These are phyloP conservation scores for Rachycentron canadum DNA, from an alignment of 2,797 vertebrate genomes.

Conservation along the genomic window DNA sequence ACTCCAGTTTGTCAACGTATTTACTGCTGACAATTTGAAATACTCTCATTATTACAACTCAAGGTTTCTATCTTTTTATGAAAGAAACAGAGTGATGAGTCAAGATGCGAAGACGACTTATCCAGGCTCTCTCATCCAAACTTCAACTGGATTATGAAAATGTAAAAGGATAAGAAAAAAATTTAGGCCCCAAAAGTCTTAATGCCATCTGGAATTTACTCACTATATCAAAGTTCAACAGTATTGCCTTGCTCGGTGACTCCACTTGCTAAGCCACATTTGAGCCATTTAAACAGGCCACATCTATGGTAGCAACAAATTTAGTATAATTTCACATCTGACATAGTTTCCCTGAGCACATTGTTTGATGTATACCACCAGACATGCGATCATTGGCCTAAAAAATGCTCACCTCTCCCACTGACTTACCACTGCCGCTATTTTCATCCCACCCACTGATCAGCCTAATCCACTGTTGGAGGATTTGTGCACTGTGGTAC, in stretches of 20 bases:
- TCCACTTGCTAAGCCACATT: slow-evolving; percentile 35
- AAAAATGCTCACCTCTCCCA: slow-evolving; percentile 51
- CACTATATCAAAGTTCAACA: slow-evolving; percentile 43
- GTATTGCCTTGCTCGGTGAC: slow-evolving; percentile 16
- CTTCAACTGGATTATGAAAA: slow-evolving; percentile 39
- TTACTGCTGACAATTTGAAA: neutral
- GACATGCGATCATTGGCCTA: slow-evolving; percentile 18
- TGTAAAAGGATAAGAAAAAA: slow-evolving; percentile 16
- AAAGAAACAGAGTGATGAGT: neutral
- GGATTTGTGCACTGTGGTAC: slow-evolving; percentile 71
- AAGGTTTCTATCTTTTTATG: neutral
- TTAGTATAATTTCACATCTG: slow-evolving; percentile 15
- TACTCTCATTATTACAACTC: neutral
- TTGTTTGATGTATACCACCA: slow-evolving; percentile 11
- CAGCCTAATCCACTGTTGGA: slow-evolving; percentile 79
- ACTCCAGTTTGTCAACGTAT: neutral
- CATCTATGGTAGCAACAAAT: slow-evolving; percentile 14
- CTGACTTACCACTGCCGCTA: slow-evolving; percentile 54
- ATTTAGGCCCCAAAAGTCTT: slow-evolving; percentile 8
- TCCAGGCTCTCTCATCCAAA: neutral
- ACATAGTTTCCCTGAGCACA: slow-evolving; percentile 17
- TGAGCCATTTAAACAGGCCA: slow-evolving; percentile 29
- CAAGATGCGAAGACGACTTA: neutral
- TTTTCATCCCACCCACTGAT: slow-evolving; percentile 77
- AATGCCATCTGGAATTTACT: slow-evolving; percentile 24